Conservation (phyloP, 1,140 invertebrate species). For the Drosophila pseudoananassae region DNA sequence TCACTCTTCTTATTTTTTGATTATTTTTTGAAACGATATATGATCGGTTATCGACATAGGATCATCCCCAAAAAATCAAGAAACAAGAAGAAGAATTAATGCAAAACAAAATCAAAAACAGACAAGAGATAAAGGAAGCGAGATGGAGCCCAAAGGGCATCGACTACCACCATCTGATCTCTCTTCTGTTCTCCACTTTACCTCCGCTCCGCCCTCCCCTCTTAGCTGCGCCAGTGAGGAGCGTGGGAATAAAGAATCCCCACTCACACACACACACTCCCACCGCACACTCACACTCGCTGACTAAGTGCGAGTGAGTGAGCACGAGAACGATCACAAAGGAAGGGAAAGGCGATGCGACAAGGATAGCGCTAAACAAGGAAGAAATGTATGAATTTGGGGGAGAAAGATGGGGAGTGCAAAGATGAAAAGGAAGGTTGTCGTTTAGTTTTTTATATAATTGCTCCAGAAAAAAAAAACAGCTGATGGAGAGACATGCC, state of each 20-base stretch:
- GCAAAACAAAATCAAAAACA: background rate
- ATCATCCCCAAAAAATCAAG: constrained; percentile 12
- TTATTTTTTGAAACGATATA: background rate
- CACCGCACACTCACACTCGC: background rate
- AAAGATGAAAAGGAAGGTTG: background rate
- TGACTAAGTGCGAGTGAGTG: background rate
- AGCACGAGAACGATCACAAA: constrained; percentile 3
- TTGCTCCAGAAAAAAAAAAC: background rate
- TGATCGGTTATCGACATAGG: constrained; percentile 17
- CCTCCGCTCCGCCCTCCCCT: background rate
- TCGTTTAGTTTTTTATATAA: background rate
- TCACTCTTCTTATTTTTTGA: constrained; percentile 22
- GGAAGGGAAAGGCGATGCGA: constrained; percentile 11
- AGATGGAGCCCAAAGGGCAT: constrained; percentile 6
- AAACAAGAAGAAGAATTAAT: background rate
- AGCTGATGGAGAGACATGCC: background rate
- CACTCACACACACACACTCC: constrained; percentile 8
- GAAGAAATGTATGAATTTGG: constrained; percentile 18
- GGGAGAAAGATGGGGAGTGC: background rate
- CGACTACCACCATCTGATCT: constrained; percentile 7
- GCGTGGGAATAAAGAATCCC: constrained; percentile 39
- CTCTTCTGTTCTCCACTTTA: background rate
- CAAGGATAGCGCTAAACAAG: constrained; percentile 30
- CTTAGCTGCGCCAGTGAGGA: constrained; percentile 2
- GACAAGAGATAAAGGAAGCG: background rate